Conservation (phyloP, 1,140 invertebrate species). For the Acarapis woodi region DNA sequence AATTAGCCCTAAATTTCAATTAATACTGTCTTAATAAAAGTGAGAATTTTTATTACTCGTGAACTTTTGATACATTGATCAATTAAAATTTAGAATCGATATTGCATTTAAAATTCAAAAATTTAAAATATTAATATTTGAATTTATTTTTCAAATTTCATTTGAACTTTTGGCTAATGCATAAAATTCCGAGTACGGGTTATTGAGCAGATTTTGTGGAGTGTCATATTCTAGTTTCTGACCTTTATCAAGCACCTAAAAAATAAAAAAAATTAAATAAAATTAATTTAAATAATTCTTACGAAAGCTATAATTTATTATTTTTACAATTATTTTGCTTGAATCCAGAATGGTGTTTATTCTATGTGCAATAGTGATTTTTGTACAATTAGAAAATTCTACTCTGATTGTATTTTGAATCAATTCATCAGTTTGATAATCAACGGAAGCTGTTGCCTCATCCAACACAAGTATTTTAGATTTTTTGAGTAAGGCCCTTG, state of each 20-base stretch:
- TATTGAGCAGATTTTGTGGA: constrained; percentile 5
- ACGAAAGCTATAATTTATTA: too few relatives aligned
- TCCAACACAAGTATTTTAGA: constrained; percentile 26
- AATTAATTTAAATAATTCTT: too few relatives aligned
- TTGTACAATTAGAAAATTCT: constrained; percentile 18
- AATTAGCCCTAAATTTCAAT: too few relatives aligned
- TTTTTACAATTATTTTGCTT: constrained; percentile 12
- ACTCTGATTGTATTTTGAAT: constrained; percentile 19
- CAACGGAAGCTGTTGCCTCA: constrained; percentile 21
- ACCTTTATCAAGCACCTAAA: constrained; percentile 10
- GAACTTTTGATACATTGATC: too few relatives aligned
- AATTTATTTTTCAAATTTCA: too few relatives aligned
- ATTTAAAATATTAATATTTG: too few relatives aligned
- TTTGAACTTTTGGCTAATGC: constrained; percentile 5
- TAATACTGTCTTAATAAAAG: too few relatives aligned
- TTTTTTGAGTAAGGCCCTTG: constrained; percentile 22
- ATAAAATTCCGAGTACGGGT: constrained; percentile 3
- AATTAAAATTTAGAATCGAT: too few relatives aligned
- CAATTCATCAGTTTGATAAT: constrained; percentile 18
- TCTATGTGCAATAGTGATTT: constrained; percentile 21
- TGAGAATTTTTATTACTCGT: too few relatives aligned
- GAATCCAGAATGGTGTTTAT: constrained; percentile 20
- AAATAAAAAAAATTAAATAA: too few relatives aligned
- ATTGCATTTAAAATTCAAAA: too few relatives aligned
- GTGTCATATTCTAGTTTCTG: constrained; percentile 6